These are phyloP conservation scores for Drosophila macrospina DNA, from an alignment of 2,888 invertebrate species.

Conservation along the genomic window DNA sequence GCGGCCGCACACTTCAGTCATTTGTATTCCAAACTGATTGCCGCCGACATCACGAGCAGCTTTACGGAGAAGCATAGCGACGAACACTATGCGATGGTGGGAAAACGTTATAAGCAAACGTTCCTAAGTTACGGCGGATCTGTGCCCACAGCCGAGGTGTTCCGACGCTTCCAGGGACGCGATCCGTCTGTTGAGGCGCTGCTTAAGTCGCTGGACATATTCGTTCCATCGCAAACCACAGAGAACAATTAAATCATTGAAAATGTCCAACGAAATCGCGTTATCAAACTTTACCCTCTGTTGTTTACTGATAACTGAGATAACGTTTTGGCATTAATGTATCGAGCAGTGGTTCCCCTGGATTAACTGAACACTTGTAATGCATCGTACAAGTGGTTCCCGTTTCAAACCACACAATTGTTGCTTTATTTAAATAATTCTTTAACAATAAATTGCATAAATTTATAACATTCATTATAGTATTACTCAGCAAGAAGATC, in stretches of 20 bases:
- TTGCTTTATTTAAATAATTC: conserved; percentile 56
- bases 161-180: conserved; percentile 95
- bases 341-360: conserved; percentile 27
- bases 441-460: conserved; percentile 49
- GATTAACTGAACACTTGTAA: conserved; percentile 33
- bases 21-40: conserved; percentile 95
- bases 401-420: conserved; percentile 29
- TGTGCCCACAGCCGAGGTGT: conserved; percentile 92
- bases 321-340: conserved; percentile 38
- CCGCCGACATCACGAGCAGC: conserved; percentile 95
- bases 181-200: conserved; percentile 95
- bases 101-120: conserved; percentile 91
- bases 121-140: conserved; percentile 94
- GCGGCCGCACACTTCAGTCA: conserved; percentile 94
- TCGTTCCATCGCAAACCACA: conserved; percentile 78
- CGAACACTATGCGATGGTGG: conserved; percentile 86
- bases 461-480: conserved; percentile 36
- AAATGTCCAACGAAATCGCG: conserved; percentile 11
- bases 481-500: conserved; percentile 1
- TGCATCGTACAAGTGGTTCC: neutral
- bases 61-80: conserved; percentile 87
- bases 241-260: conserved; percentile 59
- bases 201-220: conserved; percentile 86
- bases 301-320: conserved; percentile 7
- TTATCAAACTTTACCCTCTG: conserved; percentile 39